Base-by-base conservation (phyloP, 2,888 invertebrate species). In the Mythimna pallens region DNA sequence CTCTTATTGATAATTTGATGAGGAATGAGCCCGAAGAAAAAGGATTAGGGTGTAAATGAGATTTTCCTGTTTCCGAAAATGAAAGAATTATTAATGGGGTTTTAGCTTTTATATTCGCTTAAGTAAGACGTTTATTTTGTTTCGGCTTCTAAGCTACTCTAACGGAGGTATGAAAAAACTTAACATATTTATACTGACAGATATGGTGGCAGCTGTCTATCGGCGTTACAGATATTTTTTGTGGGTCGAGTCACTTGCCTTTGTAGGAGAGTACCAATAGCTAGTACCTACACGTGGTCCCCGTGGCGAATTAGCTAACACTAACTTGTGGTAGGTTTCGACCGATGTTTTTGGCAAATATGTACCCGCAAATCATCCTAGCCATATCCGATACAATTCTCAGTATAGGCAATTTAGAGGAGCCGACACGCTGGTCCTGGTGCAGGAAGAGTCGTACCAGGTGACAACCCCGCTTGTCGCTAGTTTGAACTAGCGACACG, bases 1-100 rank as follows among this genome's bases (percentile, higher is more conserved):
- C 83, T 89, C 88, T 77, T 84, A 90, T 90, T 86, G 88, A 89
- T 89, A 88, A 86, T 89, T 89, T 86, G 83, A 89, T 89, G 88
- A 90, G 86, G 85, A 89, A 86, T 86, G 81, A 80, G 85, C 84
- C 86, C 80, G 83, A 80, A 89, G 83, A 85, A 86, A 89, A 88
- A 88, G 88, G 88, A 89, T 89, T 89, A 85, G 74, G 84, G 83
- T 85, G 83, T 84, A 86, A 89, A 89, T 89, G 88, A 86, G 86
- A 88, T 88, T 90, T 89, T 82, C 83, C 76, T 88, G 86, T 85
- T 88, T 74, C 82, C 81, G 79, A 85, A 86, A 88, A 88, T 86
- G 83, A 84, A 86, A 83, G 81, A 84, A 83, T 86, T 80, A 82
- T 85, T 82, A 85, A 78, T 84, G 68, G 69, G 67, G 50, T 69